phyloP scores from a whole-genome alignment of 2,888 invertebrate genomes.

The Scaptodrosophila latifasciaeformis region DNA sequence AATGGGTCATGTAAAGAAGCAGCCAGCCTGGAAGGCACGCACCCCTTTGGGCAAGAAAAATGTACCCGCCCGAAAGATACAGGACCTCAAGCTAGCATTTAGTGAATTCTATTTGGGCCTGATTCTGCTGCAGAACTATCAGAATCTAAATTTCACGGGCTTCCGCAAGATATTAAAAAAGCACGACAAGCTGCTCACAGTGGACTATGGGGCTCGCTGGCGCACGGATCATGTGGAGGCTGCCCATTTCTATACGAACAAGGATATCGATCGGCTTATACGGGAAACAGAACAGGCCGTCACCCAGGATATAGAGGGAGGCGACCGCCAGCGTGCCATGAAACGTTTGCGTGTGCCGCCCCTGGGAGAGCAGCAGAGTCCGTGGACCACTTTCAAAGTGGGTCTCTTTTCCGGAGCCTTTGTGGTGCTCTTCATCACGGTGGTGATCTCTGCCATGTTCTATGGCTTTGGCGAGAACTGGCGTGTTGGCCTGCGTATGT shows the following conservation, averaged over 20 bases:
- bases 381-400: constrained; percentile 89
- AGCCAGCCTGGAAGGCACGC: constrained; percentile 72
- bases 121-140: constrained; percentile 90
- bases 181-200: constrained; percentile 86
- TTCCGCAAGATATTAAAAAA: constrained; percentile 93
- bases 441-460: constrained; percentile 81
- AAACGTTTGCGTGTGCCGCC: constrained; percentile 90
- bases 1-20: constrained; percentile 73
- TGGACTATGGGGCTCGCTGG: constrained; percentile 86
- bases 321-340: constrained; percentile 89
- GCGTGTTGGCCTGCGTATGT: constrained; percentile 84
- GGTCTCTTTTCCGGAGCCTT: constrained; percentile 90
- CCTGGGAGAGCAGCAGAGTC: constrained; percentile 87
- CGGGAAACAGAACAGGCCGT: constrained; percentile 82
- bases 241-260: constrained; percentile 89
- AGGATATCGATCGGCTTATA: constrained; percentile 89
- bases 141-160: constrained; percentile 91
- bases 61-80: constrained; percentile 82
- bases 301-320: constrained; percentile 83
- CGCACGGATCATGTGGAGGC: constrained; percentile 85
- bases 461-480: constrained; percentile 77
- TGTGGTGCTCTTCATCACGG: constrained; percentile 83
- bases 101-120: constrained; percentile 92
- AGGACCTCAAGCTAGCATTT: constrained; percentile 90
- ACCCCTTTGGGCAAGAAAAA: constrained; percentile 74